Percentiles rank a stretch among this genome's conserved stretches.
Evolutionary conservation across 2,888 invertebrate genomes (phyloP).

Genomic region (Lithophane leautieri): DNA sequence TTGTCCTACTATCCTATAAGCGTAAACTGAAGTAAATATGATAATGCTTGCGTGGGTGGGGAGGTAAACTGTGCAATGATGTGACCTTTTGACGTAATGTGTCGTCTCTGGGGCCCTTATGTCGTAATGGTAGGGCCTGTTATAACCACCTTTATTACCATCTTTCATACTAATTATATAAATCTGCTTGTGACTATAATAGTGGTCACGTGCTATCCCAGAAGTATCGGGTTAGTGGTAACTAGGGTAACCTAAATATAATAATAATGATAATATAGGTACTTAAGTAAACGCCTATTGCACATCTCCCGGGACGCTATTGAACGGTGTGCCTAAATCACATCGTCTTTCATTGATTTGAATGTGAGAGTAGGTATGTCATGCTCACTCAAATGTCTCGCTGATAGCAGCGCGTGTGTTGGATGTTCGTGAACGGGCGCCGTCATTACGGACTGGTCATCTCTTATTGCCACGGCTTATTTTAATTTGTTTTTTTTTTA

Average conservation of each 20-base stretch:
- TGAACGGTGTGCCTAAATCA: neutral
- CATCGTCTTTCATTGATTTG: neutral
- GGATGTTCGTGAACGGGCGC: neutral
- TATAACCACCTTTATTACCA: neutral
- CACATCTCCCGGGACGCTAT: neutral
- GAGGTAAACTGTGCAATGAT: slow-evolving; percentile 18
- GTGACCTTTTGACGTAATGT: slow-evolving; percentile 25
- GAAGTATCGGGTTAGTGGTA: neutral
- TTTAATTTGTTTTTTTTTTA: no score
- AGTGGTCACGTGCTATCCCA: neutral
- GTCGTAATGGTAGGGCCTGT: neutral
- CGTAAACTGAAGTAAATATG: slow-evolving; percentile 35
- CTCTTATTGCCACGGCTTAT: no score
- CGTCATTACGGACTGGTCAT: no score
- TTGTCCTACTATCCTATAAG: slow-evolving; percentile 4
- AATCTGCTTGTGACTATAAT: neutral
- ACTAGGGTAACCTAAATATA: neutral
- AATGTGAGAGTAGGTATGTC: neutral
- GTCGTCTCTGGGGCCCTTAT: neutral
- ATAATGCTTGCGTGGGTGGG: slow-evolving; percentile 36
- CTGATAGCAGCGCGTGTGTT: neutral
- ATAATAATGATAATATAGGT: no score
- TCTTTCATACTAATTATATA: neutral
- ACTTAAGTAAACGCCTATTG: neutral
- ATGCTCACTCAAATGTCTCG: neutral